Base-by-base conservation (phyloP, 2,888 invertebrate species). In the Rhamnusium bicolor region DNA sequence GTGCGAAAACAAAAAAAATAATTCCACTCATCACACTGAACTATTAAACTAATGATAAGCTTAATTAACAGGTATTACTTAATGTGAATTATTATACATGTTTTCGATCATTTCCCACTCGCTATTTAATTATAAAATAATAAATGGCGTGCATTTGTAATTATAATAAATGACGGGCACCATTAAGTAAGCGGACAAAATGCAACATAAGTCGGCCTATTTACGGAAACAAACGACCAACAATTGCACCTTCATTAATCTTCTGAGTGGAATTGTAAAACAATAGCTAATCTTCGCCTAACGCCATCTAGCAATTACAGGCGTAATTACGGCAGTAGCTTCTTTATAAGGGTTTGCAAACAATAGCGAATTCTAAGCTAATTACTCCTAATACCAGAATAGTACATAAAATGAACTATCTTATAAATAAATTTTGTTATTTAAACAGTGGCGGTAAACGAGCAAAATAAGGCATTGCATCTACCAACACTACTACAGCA, bases 301-400 rank as follows among this genome's bases (percentile, higher is more conserved):
- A 81, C 86, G 86, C 87, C 86, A 86, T 87, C 87, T 87, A 86
- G 86, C 86, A 87, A 87, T 87, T 87, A 87, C 84, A 82, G 85
- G 85, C 85, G 86, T 85, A 87, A 87, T 87, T 87, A 87, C 85
- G 81, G 79, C 69, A 60, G 63, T 65, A 54, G 65, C 29, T 66
- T 21, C 40, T 66, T 47, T 69, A 73, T 62, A 74, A 68, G 68
- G 71, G n/a, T 46, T 61, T 16, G 51, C 29, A 19, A 56, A 72
- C 72, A 72, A 66, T 68, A 14, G 71, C 63, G 21, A 58, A 65
- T 54, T 70, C 62, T 65, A 29, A 6, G 21, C 71, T 65, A 71
- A 71, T 71, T 71, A 47, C 32, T 46, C n/a, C 24, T 14, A 8
- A 29, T 40, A 29, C n/a, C 40, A 12, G n/a, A 27, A 29, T 49